Evolutionary conservation across 2,797 vertebrate genomes (phyloP).

Genomic region (Chromobotia macracanthus): DNA sequence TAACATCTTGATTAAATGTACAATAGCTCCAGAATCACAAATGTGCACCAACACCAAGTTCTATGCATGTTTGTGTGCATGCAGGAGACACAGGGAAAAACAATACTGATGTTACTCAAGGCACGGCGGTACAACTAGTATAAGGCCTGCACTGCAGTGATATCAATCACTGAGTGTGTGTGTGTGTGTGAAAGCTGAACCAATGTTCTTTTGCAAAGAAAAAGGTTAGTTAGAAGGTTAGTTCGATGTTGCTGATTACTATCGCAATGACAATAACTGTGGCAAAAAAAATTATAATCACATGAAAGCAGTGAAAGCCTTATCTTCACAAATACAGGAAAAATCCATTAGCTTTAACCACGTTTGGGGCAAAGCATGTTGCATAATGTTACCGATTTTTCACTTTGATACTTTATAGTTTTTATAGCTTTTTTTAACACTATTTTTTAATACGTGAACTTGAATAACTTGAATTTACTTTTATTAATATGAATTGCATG

Average conservation of each 20-base stretch:
- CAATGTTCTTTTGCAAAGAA: background rate
- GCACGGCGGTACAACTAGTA: conserved; percentile 37
- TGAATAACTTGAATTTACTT: background rate
- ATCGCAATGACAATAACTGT: background rate
- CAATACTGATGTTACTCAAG: conserved; percentile 29
- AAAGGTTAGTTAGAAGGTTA: background rate
- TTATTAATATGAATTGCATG: background rate
- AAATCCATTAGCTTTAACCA: conserved; percentile 19
- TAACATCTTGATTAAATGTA: background rate
- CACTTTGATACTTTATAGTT: too few species aligned
- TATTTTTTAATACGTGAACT: too few species aligned
- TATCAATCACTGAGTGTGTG: conserved; percentile 31
- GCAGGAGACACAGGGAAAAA: too few species aligned
- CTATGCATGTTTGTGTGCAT: conserved; percentile 14
- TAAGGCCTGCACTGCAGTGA: conserved; percentile 67
- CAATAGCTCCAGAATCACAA: conserved; percentile 45
- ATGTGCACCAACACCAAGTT: conserved; percentile 35
- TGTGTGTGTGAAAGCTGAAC: background rate
- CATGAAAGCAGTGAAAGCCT: conserved; percentile 68
- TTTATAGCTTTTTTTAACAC: background rate
- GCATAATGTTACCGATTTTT: background rate
- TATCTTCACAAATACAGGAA: conserved; percentile 55
- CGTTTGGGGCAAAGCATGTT: conserved; percentile 5
- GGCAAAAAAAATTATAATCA: conserved; percentile 12
- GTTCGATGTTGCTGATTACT: background rate